Percentiles rank a stretch among this genome's conserved stretches.
Evolutionary conservation across 2,888 invertebrate genomes (phyloP).

Genomic region (Campoletis raptor): DNA sequence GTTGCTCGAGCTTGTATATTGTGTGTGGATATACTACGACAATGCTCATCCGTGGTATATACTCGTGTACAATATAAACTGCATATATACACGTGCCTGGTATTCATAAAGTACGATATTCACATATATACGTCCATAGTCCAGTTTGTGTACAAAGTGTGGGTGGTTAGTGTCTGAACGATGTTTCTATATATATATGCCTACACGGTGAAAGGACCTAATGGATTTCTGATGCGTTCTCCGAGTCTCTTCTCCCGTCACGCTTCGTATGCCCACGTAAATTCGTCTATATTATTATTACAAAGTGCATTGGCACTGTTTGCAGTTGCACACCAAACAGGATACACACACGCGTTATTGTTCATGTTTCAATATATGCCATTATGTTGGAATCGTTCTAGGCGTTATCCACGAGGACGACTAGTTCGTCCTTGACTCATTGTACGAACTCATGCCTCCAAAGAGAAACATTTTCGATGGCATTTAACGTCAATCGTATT

Average conservation of each 20-base stretch:
- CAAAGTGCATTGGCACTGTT: constrained; percentile 57
- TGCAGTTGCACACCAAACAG: constrained; percentile 19
- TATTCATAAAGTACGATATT: constrained; percentile 4
- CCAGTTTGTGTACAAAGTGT: constrained; percentile 65
- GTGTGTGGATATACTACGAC: constrained; percentile 29
- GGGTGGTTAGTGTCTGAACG: constrained; percentile 60
- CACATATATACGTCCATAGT: constrained; percentile 41
- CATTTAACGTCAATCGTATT: neutral
- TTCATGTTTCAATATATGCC: constrained; percentile 22
- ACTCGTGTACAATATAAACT: constrained; percentile 26
- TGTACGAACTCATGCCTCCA: neutral
- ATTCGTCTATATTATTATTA: constrained; percentile 66
- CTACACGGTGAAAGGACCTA: constrained; percentile 76
- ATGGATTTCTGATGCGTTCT: constrained; percentile 78
- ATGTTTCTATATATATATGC: constrained; percentile 62
- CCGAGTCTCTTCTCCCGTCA: constrained; percentile 46
- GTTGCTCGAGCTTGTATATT: constrained; percentile 39
- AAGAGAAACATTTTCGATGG: neutral
- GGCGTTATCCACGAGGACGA: constrained; percentile 75
- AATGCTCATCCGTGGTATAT: constrained; percentile 55
- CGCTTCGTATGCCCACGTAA: constrained; percentile 72
- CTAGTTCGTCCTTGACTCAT: constrained; percentile 69
- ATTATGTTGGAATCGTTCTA: constrained; percentile 70
- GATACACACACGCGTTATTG: constrained; percentile 28
- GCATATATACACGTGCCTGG: neutral